These are phyloP conservation scores for Apostichopus leukothele DNA, from an alignment of 53 echinoderm and acorn worm genomes.

Conservation along the genomic window DNA sequence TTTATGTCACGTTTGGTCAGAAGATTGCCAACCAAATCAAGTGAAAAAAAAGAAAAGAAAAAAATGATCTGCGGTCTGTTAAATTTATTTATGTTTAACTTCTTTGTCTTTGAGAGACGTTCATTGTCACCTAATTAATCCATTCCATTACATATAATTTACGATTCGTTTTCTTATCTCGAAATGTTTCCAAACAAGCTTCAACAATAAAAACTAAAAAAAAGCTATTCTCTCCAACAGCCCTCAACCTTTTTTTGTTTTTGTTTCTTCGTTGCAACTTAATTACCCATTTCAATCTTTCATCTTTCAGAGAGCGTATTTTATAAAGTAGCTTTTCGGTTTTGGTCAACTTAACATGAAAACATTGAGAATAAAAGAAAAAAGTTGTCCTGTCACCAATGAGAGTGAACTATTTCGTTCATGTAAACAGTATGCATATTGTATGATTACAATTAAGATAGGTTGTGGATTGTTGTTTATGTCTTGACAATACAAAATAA, in stretches of 20 bases:
- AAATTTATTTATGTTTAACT: neutral
- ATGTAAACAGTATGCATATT: conserved; percentile 35
- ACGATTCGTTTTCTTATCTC: neutral
- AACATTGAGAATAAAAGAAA: neutral
- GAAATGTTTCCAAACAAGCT: neutral
- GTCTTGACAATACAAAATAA: neutral
- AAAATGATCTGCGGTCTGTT: no score
- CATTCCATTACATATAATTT: neutral
- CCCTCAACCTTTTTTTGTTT: neutral
- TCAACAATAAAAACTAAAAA: neutral
- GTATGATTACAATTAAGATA: neutral
- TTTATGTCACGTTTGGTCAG: neutral
- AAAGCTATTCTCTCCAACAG: neutral
- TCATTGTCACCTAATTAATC: neutral
- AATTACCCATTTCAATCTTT: neutral
- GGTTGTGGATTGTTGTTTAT: conserved; percentile 26
- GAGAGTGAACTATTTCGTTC: neutral
- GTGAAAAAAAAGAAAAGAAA: no score
- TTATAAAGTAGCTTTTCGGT: neutral
- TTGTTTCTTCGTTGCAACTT: neutral
- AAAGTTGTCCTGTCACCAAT: neutral
- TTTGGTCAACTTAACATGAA: neutral
- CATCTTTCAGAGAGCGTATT: neutral
- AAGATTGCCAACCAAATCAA: no score
- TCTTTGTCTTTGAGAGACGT: neutral